These are phyloP conservation scores for Phalera bucephala DNA, from an alignment of 2,888 invertebrate species.

Conservation along the genomic window DNA sequence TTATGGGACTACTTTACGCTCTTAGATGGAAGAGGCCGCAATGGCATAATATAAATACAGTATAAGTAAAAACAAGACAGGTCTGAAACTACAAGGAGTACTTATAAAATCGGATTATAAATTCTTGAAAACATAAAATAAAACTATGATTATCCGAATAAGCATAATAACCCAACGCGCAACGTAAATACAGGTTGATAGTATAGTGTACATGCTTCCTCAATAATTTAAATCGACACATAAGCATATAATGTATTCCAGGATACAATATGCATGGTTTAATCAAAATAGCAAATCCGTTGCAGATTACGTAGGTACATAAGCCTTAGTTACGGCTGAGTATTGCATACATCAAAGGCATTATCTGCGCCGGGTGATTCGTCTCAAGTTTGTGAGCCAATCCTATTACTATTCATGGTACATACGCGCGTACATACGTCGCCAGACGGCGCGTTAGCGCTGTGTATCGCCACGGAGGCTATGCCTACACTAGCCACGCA, in stretches of 20 bases:
- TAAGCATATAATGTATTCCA: too few species aligned
- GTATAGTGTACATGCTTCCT: not conserved
- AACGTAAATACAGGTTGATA: too few species aligned
- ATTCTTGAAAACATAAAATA: too few species aligned
- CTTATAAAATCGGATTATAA: too few species aligned
- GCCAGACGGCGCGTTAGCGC: slow-evolving; percentile 54
- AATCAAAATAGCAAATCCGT: slow-evolving; percentile 27
- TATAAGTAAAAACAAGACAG: too few species aligned
- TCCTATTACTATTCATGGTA: slow-evolving; percentile 64
- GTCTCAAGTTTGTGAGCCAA: slow-evolving; percentile 67
- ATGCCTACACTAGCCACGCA: slow-evolving; percentile 50
- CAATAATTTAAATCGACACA: slow-evolving; percentile 1
- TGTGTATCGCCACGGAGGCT: slow-evolving; percentile 60
- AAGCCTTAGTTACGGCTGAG: slow-evolving; percentile 28
- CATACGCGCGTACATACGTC: slow-evolving; percentile 46
- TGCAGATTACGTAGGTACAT: slow-evolving; percentile 30
- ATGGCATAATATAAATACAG: too few species aligned
- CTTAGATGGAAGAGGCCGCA: too few species aligned
- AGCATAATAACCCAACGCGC: too few species aligned
- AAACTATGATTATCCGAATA: too few species aligned
- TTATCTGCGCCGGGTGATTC: slow-evolving; percentile 60
- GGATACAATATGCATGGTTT: slow-evolving; percentile 10
- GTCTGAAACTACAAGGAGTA: too few species aligned
- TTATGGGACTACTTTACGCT: too few species aligned
- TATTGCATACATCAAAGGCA: slow-evolving; percentile 65